These are phyloP conservation scores for Cardiocondyla obscurior DNA, from an alignment of 1,140 invertebrate genomes.

Conservation along the genomic window DNA sequence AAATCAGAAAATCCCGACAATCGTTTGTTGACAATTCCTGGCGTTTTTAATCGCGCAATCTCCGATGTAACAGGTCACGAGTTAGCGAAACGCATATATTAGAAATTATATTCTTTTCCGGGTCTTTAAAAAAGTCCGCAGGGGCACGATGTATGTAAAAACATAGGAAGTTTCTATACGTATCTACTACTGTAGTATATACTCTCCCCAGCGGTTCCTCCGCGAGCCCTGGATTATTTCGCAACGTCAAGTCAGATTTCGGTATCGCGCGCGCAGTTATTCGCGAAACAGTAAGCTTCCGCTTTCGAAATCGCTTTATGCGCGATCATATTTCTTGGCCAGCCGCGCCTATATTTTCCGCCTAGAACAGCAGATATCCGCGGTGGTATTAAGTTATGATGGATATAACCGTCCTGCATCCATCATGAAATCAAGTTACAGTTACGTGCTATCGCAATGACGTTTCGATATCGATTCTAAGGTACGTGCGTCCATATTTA, in stretches of 20 bases:
- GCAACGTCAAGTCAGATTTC: constrained; percentile 30
- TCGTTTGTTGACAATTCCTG: too few relatives aligned
- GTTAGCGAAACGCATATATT: background rate
- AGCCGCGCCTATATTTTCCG: constrained; percentile 21
- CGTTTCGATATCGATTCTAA: constrained; percentile 41
- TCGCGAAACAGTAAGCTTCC: constrained; percentile 25
- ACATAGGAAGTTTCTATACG: background rate
- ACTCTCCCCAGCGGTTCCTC: background rate
- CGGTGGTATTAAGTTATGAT: constrained; percentile 19
- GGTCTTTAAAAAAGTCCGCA: too few relatives aligned
- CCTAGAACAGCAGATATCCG: constrained; percentile 11
- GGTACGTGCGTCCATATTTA: background rate
- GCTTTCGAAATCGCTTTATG: constrained; percentile 41
- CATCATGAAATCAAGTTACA: constrained; percentile 53
- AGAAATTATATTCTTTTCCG: too few relatives aligned
- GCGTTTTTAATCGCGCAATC: background rate
- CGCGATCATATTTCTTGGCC: constrained; percentile 46
- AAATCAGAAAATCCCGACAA: background rate
- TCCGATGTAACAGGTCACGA: background rate
- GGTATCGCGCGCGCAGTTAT: constrained; percentile 1
- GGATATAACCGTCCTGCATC: constrained; percentile 40
- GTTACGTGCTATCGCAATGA: constrained; percentile 13
- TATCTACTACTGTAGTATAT: too few relatives aligned
- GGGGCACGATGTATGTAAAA: background rate
- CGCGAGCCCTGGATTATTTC: constrained; percentile 12